Base-by-base conservation (phyloP, 2,888 invertebrate species). In the Diarsia dahlii region DNA sequence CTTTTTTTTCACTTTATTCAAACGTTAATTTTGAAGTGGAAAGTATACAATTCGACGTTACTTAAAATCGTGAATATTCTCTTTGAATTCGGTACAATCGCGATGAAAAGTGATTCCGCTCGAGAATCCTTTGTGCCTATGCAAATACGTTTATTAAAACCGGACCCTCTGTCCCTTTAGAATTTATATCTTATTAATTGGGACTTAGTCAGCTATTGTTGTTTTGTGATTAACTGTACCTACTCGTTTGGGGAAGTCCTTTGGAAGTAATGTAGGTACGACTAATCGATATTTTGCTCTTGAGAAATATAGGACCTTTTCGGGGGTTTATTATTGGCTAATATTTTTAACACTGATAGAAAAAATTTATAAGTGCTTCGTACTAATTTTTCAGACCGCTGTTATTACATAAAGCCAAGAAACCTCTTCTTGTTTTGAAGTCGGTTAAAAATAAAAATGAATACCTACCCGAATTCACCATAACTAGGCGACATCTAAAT, bases 131-230 rank as follows among this genome's bases (percentile, higher is more conserved):
- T 86, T 87, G 88, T 88, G 81, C 79, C 74, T 86, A 86, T 86
- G 86, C 88, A 86, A 86, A 86, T 88, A 86, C 78, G 76, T 86
- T 86, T 88, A 77, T 86, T 84, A 80, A 80, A 73, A 73, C 71
- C 71, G 82, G 82, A 79, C 81, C 78, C 66, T 23, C 50, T 72
- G 86, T 79, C 84, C 71, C 71, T 85, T 64, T 60, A 65, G 70
- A 88, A 86, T 86, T 81, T 76, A 81, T 81, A 84, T 79, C 76
- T 88, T 84, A 86, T 86, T 86, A 88, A 86, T 86, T 86, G 74
- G 66, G 84, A 78, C 72, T 86, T 84, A 76, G 62, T 58, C 54
- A 23, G 71, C 81, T 84, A 81, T 86, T 88, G 77, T 86, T 86
- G 73, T 81, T 78, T 78, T 84, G 80, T 74, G 63, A 71, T 74